Base-by-base conservation (phyloP, 2,113 vertebrate species). In the Stictonetta naevosa region DNA sequence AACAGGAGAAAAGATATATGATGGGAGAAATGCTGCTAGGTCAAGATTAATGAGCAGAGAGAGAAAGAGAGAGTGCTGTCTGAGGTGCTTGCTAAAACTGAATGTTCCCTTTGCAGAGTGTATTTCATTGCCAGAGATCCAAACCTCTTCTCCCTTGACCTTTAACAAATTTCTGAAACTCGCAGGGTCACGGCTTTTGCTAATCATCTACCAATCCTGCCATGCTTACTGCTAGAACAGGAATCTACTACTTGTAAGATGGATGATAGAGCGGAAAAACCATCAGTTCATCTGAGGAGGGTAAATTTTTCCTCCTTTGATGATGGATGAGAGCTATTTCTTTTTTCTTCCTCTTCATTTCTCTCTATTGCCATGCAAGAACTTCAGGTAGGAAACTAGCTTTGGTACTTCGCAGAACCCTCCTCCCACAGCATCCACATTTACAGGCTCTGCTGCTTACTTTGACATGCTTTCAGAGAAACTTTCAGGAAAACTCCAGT, bases 321-420 rank as follows among this genome's bases (percentile, higher is more conserved):
- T 90, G 93, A 95, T 80, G n/a, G 86, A 97, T 95, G 94, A 90
- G 81, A 90, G 75, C 73, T 95, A 71, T 89, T 88, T 95, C 66
- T 91, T 86, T 83, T 63, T 91, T 0, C 6, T 17, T 6, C 74
- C 85, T 13, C 83, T 62, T 79, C 62, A 81, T 93, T 80, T 31
- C 90, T 74, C 81, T 93, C 86, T 79, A 71, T 93, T 96, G 58
- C 82, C 87, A 75, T 83, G 55, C 76, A 97, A 94, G 62, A 81
- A 66, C 26, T 83, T 59, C 67, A 82, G 17, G 60, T 52, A 44
- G 75, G 60, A 74, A 69, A 66, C 20, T 20, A 75, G 53, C 10
- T 7, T 60, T 3, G 3, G 44, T 69, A 48, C 90, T 93, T 92
- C 77, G 44, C 38, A 50, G 71, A 28, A 8, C 26, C 5, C 18